Conservation (phyloP, 2,888 invertebrate species). For the Idaea biselata region DNA sequence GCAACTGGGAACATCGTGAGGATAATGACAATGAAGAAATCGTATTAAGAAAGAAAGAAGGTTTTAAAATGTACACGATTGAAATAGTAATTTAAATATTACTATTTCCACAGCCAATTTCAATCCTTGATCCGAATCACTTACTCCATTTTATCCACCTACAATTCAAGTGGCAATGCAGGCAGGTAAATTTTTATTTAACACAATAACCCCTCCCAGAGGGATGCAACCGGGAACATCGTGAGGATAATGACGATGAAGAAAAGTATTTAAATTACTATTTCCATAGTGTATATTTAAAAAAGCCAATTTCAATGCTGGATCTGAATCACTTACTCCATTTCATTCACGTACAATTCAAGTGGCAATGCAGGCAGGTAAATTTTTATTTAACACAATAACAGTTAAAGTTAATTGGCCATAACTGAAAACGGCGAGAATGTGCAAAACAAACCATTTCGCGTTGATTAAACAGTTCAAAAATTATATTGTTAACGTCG, state of each 20-base stretch:
- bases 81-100: too few species aligned
- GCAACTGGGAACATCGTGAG: too few species aligned
- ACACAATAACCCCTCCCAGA: not conserved
- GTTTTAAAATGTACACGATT: too few species aligned
- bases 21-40: too few species aligned
- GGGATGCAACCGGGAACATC: too few species aligned
- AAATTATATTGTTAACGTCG: not conserved
- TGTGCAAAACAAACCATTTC: not conserved
- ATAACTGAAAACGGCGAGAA: not conserved
- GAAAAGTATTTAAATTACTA: too few species aligned
- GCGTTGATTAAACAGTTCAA: not conserved
- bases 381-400: not conserved
- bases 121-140: too few species aligned
- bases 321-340: not conserved
- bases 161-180: not conserved
- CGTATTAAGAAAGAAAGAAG: too few species aligned
- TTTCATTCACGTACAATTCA: not conserved
- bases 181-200: not conserved
- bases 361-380: constrained; percentile 1
- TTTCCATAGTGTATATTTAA: too few species aligned
- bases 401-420: not conserved
- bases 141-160: not conserved
- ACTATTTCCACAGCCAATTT: too few species aligned
- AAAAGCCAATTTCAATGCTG: too few species aligned
- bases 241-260: too few species aligned